A percentile compares a stretch with the other conserved stretches of the same genome.
phyloP scores from a whole-genome alignment of 37 sponge, comb jelly and placozoan species.

The Eunapius fragilis region DNA sequence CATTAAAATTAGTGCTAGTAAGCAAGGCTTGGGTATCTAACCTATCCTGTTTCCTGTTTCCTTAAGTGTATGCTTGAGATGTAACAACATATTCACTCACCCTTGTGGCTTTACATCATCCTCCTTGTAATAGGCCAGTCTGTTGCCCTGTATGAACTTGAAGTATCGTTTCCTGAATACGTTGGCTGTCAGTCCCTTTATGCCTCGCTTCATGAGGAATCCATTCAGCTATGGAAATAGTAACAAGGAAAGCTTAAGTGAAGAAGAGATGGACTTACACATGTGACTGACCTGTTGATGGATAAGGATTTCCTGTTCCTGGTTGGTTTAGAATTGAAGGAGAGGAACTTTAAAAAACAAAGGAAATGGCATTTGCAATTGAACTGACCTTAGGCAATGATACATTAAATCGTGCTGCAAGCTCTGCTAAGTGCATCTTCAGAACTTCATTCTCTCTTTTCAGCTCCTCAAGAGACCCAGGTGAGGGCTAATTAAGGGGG shows the following conservation, averaged over 20 bases:
- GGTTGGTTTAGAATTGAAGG: neutral
- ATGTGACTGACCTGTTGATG: neutral
- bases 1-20: too few species aligned
- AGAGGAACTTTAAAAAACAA: too few species aligned
- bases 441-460: neutral
- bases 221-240: conserved; percentile 42
- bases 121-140: conserved; percentile 74
- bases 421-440: neutral
- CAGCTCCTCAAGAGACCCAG: neutral
- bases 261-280: neutral
- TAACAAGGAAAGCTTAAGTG: neutral
- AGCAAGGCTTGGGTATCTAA: too few species aligned
- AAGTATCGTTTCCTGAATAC: conserved; percentile 78
- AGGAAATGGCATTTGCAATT: neutral
- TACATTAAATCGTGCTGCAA: neutral
- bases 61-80: neutral
- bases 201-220: conserved; percentile 74
- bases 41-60: too few species aligned
- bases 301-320: neutral
- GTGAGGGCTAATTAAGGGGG: too few species aligned
- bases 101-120: conserved; percentile 76
- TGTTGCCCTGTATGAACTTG: conserved; percentile 65
- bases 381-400: neutral
- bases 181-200: conserved; percentile 73
- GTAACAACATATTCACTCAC: conserved; percentile 32